A percentile compares a stretch with the other conserved stretches of the same genome.
phyloP scores from a whole-genome alignment of 2,888 invertebrate species.

The Andrena chrysosceles region DNA sequence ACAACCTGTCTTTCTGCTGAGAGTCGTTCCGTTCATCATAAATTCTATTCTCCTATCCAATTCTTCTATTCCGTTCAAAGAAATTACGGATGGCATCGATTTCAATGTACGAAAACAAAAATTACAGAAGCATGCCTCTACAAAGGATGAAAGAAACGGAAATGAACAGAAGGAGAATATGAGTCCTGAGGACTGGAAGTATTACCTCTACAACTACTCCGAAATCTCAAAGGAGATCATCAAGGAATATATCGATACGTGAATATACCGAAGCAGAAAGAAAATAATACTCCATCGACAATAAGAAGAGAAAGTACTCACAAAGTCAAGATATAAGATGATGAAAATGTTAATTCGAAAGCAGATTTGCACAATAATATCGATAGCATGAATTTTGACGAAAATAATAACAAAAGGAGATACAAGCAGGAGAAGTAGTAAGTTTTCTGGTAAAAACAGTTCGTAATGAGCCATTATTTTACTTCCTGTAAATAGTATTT shows the following conservation, averaged over 20 bases:
- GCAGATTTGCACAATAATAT: too few relatives aligned
- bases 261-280: not conserved
- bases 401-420: too few relatives aligned
- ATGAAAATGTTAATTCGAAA: too few relatives aligned
- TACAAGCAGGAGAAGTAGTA: too few relatives aligned
- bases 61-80: not conserved
- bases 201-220: conserved; percentile 30
- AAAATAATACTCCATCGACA: too few relatives aligned
- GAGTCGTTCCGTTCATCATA: conserved; percentile 77
- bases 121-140: not conserved
- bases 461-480: too few relatives aligned
- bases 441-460: too few relatives aligned
- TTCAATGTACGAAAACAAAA: not conserved
- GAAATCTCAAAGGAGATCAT: conserved; percentile 38
- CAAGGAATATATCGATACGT: not conserved
- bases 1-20: conserved; percentile 78
- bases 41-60: conserved; percentile 61
- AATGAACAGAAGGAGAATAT: not conserved
- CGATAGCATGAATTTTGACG: too few relatives aligned
- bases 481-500: too few relatives aligned
- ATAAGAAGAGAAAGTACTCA: too few relatives aligned
- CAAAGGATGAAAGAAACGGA: not conserved
- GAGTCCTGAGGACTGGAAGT: conserved; percentile 67
- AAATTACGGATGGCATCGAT: not conserved
- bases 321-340: too few relatives aligned